Percentiles rank a stretch among this genome's conserved stretches.
phyloP scores from a whole-genome alignment of 2,797 vertebrate species.

The Argentina silus region DNA sequence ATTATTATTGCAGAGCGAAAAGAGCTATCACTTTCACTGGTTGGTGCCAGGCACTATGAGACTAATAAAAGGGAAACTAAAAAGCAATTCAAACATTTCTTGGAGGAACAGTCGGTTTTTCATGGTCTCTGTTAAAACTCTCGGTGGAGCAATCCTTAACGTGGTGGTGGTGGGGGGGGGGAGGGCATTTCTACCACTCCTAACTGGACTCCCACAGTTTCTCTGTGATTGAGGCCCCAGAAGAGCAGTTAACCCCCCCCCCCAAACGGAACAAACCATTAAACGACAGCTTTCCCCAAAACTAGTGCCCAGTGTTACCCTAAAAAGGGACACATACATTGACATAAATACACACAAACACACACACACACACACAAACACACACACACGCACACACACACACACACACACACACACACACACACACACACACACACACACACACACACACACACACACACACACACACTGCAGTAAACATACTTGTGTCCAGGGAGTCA shows the following conservation, averaged over 20 bases:
- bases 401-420: background rate
- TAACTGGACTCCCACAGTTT: constrained; percentile 26
- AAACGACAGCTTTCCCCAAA: background rate
- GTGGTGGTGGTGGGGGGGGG: constrained; percentile 25
- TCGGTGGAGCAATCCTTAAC: constrained; percentile 41
- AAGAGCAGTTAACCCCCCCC: constrained; percentile 22
- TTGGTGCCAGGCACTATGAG: constrained; percentile 35
- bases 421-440: constrained; percentile 8
- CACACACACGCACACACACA: constrained; percentile 1
- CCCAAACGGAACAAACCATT: constrained; percentile 34
- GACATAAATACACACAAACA: constrained; percentile 10
- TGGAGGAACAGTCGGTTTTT: constrained; percentile 44
- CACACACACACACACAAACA: background rate
- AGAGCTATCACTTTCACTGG: constrained; percentile 43
- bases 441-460: constrained; percentile 6
- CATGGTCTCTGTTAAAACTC: constrained; percentile 37
- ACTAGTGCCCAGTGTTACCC: no score
- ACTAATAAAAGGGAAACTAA: constrained; percentile 49
- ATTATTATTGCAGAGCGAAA: constrained; percentile 51
- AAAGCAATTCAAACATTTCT: constrained; percentile 54
- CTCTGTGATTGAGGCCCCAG: constrained; percentile 31
- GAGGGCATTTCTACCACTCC: constrained; percentile 28
- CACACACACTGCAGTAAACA: constrained; percentile 41
- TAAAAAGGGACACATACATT: background rate
- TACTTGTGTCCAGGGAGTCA: constrained; percentile 79